Base-by-base conservation (phyloP, 2,888 invertebrate species). In the Amphipyra tragopoginis region DNA sequence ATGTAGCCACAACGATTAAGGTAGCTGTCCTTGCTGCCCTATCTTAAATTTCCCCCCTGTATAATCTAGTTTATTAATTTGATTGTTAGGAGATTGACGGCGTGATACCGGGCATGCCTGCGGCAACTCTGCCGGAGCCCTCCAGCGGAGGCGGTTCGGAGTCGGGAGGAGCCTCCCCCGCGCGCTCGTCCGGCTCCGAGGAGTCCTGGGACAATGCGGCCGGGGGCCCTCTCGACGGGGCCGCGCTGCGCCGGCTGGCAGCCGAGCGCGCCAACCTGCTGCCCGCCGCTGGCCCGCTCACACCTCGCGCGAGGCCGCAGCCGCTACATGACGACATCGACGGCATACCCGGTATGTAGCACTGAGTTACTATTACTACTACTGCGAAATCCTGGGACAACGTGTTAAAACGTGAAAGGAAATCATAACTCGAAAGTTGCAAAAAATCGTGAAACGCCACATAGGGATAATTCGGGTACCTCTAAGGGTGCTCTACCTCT, bases 161-260 rank as follows among this genome's bases (percentile, higher is more conserved):
- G 45, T 55, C 57, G 52, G 68, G 54, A 29, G 86, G 75, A 21
- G 93, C 91, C n/a, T 88, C 84, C 0, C 88, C 85, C 33, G 85
- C 85, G 34, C 95, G 90, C 39, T 95, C 94, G 10, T 93, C 95
- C 0, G 94, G 90, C 0, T 95, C 94, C 0, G 69, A 71, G 40
- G 83, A 92, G 15, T 95, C 95, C 67, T 95, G 96, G 84, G 96
- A 96, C 67, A 96, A 96, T 75, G 97, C 96, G 69, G 74, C 80
- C 26, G 95, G 96, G 75, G 97, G 97, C 66, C 76, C 83, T 44
- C 95, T 98, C 63, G 98, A 98, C 90, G 98, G 98, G 13, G 98
- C 98, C 21, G 97, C 98, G 7, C 94, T 98, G 66, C 92, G 98
- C 0, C 97, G 98, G 81, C 96, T 94, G 78, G 92, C 94, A 82